Evolutionary conservation across 2,797 vertebrate species (phyloP).

Genomic region (Semaprochilodus insignis): DNA sequence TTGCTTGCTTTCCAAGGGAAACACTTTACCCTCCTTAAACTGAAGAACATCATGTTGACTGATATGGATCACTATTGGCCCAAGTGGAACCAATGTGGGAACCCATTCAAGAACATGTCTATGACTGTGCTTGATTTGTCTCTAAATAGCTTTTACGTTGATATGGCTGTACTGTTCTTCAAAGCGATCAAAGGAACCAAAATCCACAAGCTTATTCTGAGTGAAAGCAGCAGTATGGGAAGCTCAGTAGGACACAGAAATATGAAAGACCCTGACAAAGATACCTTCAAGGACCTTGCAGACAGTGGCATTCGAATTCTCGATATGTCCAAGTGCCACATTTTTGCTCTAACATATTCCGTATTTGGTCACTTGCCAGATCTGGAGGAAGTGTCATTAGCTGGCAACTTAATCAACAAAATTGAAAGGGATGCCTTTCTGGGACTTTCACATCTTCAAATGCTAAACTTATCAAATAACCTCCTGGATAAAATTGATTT

Average conservation of each 20-base stretch:
- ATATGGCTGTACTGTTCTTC: conserved; percentile 66
- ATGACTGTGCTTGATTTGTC: conserved; percentile 78
- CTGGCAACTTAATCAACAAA: conserved; percentile 81
- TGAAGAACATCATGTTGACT: conserved; percentile 65
- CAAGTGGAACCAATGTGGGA: conserved; percentile 79
- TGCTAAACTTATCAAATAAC: conserved; percentile 84
- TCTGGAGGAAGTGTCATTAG: conserved; percentile 74
- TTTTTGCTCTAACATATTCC: conserved; percentile 78
- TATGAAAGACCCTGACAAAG: conserved; percentile 77
- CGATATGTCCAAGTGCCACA: conserved; percentile 78
- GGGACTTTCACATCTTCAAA: conserved; percentile 74
- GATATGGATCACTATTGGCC: neutral
- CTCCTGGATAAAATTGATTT: conserved; percentile 82
- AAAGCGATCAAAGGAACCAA: conserved; percentile 78
- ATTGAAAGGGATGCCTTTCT: conserved; percentile 79
- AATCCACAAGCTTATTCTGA: conserved; percentile 73
- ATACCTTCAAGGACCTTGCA: conserved; percentile 79
- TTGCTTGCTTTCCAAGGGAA: conserved; percentile 83
- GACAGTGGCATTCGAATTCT: conserved; percentile 72
- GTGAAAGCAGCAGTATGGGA: conserved; percentile 71
- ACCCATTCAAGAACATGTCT: conserved; percentile 81
- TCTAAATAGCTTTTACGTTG: conserved; percentile 63
- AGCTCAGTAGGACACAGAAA: conserved; percentile 79
- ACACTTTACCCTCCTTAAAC: conserved; percentile 72
- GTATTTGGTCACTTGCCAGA: conserved; percentile 77